These are phyloP conservation scores for Apostichopus japonicus DNA, from an alignment of 35 echinoderm and acorn worm genomes.

Conservation along the genomic window DNA sequence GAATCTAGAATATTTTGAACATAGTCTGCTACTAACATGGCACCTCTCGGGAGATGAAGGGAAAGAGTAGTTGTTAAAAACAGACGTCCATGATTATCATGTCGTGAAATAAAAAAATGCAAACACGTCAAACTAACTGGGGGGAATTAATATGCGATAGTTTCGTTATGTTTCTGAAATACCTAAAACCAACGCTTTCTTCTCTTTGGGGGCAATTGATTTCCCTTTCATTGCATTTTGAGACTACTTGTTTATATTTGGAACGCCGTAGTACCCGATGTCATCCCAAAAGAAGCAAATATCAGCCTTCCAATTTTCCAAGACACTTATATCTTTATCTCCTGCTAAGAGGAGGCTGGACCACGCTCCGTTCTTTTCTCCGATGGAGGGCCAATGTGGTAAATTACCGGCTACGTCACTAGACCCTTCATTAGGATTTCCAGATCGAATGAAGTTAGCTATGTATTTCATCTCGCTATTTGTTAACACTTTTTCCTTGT, in stretches of 20 bases:
- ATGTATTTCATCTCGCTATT: constrained; percentile 50
- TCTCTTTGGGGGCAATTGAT: no score
- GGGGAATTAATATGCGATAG: no score
- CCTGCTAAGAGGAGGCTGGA: constrained; percentile 13
- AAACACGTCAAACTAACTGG: no score
- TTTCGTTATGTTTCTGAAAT: no score
- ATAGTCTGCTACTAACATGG: no score
- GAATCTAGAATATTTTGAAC: no score
- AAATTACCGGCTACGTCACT: background rate
- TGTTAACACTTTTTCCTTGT: background rate
- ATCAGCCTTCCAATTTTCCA: background rate
- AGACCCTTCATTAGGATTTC: constrained; percentile 55
- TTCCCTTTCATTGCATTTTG: no score
- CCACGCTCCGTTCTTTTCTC: background rate
- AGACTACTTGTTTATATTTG: constrained; percentile 25
- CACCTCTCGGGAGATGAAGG: no score
- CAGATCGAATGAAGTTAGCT: constrained; percentile 60
- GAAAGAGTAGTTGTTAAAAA: no score
- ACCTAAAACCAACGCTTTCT: no score
- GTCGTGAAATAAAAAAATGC: no score
- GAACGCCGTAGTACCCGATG: constrained; percentile 15
- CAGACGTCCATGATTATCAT: no score
- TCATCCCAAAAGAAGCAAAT: constrained; percentile 43
- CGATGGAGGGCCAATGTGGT: constrained; percentile 12
- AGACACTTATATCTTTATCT: constrained; percentile 7